Evolutionary conservation across 2,888 invertebrate genomes (phyloP).

Genomic region (Sesia apiformis): DNA sequence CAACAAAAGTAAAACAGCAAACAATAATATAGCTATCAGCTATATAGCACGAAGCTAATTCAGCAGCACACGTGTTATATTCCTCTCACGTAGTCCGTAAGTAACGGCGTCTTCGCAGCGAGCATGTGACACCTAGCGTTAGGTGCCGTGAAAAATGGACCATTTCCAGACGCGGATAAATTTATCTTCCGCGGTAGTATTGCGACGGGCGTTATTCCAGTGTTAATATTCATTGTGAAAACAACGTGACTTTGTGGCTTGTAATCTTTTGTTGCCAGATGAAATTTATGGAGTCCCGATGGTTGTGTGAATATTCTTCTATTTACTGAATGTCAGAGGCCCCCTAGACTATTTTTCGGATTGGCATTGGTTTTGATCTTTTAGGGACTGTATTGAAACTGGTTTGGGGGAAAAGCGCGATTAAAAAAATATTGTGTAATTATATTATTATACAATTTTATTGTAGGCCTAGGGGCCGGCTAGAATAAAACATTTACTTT

Average conservation of each 20-base stretch:
- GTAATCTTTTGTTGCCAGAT: slow-evolving; percentile 9
- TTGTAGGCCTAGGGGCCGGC: no score
- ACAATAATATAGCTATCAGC: slow-evolving; percentile 27
- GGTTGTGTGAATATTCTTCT: not conserved
- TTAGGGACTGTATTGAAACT: no score
- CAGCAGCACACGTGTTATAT: slow-evolving; percentile 41
- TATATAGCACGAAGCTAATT: slow-evolving; percentile 45
- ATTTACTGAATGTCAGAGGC: no score
- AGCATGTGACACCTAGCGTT: slow-evolving; percentile 64
- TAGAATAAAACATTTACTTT: no score
- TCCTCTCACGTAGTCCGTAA: slow-evolving; percentile 52
- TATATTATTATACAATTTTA: no score
- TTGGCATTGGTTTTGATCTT: no score
- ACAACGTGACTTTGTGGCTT: slow-evolving; percentile 26
- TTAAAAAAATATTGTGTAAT: no score
- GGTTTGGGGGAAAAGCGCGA: no score
- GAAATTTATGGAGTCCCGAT: slow-evolving; percentile 6
- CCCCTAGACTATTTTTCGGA: no score
- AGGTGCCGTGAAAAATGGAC: slow-evolving; percentile 71
- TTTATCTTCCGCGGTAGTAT: slow-evolving; percentile 64
- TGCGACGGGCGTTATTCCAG: slow-evolving; percentile 54
- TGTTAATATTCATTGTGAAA: slow-evolving; percentile 70
- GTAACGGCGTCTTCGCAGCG: slow-evolving; percentile 64
- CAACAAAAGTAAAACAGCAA: slow-evolving; percentile 10
- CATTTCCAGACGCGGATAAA: slow-evolving; percentile 61